Evolutionary conservation across 1,140 invertebrate genomes (phyloP), one percentile per base, ranked within the genome.

Genomic region (Cyclina sinensis): DNA sequence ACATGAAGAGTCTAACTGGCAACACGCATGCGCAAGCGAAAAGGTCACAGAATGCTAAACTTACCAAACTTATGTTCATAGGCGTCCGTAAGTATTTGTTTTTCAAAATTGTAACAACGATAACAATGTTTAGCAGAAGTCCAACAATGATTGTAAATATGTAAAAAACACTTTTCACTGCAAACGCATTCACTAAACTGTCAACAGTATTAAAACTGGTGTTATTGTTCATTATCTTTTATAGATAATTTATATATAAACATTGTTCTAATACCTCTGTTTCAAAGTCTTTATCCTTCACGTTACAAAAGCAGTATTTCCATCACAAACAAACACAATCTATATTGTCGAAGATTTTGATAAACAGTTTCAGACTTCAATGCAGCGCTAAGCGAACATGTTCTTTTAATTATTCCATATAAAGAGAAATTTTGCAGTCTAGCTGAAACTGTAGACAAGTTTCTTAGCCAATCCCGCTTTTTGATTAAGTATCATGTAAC

Each of bases 61-160:
- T 27, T 18, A 86, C 68, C 5, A 86, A 32, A 43, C 51, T 54
- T 9, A 76, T 21, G 24, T 86, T 86, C 83, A 86, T 86, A 7
- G 83, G 73, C 11, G 83, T 86, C 18, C 73, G 46, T 39, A 86
- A 32, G 27, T 35, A 54, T 46, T 76, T 86, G 16, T 43, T 86
- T 46, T 86, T 86, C n/a, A 86, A 76, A 37, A 86, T 86, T 37
- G 83, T 86, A 9, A 24, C 18, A 48, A 70, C 62, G n/a, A n/a
- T 84, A 30, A 84, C 24, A 32, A 84, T 14, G 21, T 84, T 84
- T 65, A 35, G 62, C n/a, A 68, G 18, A 24, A 70, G 4, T 48
- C 81, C 81, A 37, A 62, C 30, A 4, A 43, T 7, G n/a, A 84
- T 84, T 12, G 59, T 84, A 18, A 70, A 5, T 18, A 16, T 48